Evolutionary conservation across 2,888 invertebrate genomes (phyloP), one percentile per base, ranked within the genome.

Genomic region (Scaeva pyrastri): DNA sequence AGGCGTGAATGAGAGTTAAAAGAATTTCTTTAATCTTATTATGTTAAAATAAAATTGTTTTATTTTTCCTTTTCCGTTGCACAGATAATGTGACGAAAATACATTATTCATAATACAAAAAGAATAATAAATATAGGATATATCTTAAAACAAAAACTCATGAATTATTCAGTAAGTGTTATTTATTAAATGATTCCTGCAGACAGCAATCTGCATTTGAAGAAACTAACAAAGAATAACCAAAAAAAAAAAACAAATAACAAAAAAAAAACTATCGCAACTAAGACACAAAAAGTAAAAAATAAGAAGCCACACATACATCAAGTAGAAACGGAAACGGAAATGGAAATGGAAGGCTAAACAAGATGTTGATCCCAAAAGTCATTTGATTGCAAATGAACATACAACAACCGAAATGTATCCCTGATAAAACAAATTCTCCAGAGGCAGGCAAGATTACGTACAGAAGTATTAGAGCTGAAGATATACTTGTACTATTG

Each of bases 31-130:
- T 43, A 55, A 21, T 68, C 36, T 62, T 70, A 26, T 68, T 14
- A 12, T 56, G 23, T 52, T 21, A 6, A 21, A 50, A 41, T 39
- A 21, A 39, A n/a, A n/a, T n/a, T n/a, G n/a, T n/a, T 36, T 72
- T 50, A 19, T 14, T 11, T 31, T 43, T 26, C 50, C 14, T 14
- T 60, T 14, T 58, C 1, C 21, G 39, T 50, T 36, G 39, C 11
- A 72, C 58, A 66, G 78, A 73, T 62, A 60, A 68, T 50, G 60
- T 71, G 74, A 75, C 75, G 70, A 55, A 74, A 60, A 45, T 84
- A 72, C 79, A 84, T 84, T 68, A 84, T 84, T 84, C 84, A 84
- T 84, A 75, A 60, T 52, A 72, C 79, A 84, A 84, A 79, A 60
- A 58, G 84, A 84, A 84, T 84, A 84, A 84, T 79, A 75, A 75